A percentile compares a stretch with the other conserved stretches of the same genome.
Evolutionary conservation across 2,113 vertebrate genomes (phyloP).

Genomic region (Chitala chitala): DNA sequence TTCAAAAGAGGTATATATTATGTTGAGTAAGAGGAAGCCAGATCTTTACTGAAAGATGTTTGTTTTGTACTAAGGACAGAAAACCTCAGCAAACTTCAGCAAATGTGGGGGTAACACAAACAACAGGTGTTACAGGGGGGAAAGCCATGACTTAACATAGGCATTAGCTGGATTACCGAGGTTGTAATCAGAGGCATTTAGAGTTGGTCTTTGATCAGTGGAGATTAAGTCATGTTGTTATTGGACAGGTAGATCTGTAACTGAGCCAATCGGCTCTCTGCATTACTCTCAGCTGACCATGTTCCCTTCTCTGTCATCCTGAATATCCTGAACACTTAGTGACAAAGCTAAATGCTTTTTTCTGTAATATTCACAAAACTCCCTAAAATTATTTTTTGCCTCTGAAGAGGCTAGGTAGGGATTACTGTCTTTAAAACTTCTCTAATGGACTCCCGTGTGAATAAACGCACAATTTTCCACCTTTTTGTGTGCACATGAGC

Average conservation of each 20-base stretch:
- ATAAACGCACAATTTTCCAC: neutral
- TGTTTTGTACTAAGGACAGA: neutral
- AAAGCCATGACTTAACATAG: neutral
- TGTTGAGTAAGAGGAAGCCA: neutral
- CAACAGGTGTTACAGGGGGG: neutral
- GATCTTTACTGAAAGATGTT: neutral
- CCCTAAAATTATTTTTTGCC: no score
- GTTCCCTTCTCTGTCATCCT: neutral
- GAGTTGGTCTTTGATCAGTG: conserved; percentile 10
- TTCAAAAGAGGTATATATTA: neutral
- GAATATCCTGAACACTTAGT: no score
- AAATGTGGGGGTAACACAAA: neutral
- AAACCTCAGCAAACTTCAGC: neutral
- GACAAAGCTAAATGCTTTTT: no score
- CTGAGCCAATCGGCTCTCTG: neutral
- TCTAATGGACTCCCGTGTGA: neutral
- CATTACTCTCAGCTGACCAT: neutral
- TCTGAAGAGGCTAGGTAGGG: no score
- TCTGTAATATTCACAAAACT: no score
- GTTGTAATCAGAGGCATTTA: neutral
- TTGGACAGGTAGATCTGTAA: neutral
- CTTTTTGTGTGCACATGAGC: neutral
- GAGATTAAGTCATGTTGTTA: neutral
- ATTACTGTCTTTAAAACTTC: no score
- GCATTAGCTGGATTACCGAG: neutral